A percentile compares a stretch with the other conserved stretches of the same genome.
Evolutionary conservation across 2,797 vertebrate species (phyloP).

Genomic region (Trematomus bernacchii): DNA sequence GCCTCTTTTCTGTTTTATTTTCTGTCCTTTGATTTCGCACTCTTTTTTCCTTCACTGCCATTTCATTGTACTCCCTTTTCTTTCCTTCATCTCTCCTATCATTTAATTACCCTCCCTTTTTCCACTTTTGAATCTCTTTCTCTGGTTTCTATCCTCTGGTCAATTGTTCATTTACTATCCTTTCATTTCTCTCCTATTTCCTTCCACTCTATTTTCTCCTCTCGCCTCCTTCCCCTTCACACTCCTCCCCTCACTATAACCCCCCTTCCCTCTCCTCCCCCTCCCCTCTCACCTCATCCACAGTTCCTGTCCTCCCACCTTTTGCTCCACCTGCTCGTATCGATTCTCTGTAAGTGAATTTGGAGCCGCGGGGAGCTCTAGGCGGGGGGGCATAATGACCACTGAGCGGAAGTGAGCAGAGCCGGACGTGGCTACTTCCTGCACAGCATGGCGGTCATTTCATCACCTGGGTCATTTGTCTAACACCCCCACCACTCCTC

Average conservation of each 20-base stretch:
- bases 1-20: no score
- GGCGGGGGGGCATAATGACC: constrained; percentile 52
- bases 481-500: constrained; percentile 19
- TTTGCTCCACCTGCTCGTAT: constrained; percentile 58
- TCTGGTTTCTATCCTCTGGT: no score
- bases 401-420: constrained; percentile 75
- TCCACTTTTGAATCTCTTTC: background rate
- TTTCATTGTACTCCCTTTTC: background rate
- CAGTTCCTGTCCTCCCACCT: constrained; percentile 65
- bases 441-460: constrained; percentile 68
- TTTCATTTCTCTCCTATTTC: background rate
- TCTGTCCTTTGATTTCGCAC: background rate
- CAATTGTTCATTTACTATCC: background rate
- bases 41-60: background rate
- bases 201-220: background rate
- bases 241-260: constrained; percentile 5
- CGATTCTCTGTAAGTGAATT: constrained; percentile 69
- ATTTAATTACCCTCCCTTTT: background rate
- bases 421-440: constrained; percentile 69
- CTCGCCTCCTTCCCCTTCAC: background rate
- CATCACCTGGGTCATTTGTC: constrained; percentile 69
- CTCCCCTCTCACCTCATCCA: constrained; percentile 55
- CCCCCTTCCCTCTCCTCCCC: constrained; percentile 20
- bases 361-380: constrained; percentile 32
- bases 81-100: background rate